A percentile compares a stretch with the other conserved stretches of the same genome.
phyloP scores from a whole-genome alignment of 1,140 invertebrate genomes.

The Nixonia krombeini region DNA sequence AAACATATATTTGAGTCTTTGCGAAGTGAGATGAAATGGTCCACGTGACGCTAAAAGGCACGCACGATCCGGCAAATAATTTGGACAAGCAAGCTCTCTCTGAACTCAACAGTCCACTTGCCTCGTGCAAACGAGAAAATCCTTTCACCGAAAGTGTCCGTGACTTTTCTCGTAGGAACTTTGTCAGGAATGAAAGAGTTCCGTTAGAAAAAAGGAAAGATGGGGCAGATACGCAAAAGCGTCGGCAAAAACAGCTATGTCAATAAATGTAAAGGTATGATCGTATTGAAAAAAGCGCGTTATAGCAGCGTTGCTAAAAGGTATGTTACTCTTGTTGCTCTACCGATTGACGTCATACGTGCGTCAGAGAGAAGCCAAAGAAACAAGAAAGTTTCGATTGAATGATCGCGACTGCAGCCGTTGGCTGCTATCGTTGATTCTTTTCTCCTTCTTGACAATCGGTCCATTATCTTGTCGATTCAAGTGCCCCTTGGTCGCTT shows the following conservation, averaged over 20 bases:
- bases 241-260: constrained; percentile 17
- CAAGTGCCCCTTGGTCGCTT: constrained; percentile 62
- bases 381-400: constrained; percentile 70
- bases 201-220: not conserved
- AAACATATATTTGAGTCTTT: too few relatives aligned
- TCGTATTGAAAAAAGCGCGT: constrained; percentile 31
- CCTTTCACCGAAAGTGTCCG: too few relatives aligned
- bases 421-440: constrained; percentile 52
- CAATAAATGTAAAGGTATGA: constrained; percentile 18
- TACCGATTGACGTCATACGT: constrained; percentile 67
- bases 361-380: constrained; percentile 65
- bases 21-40: too few relatives aligned
- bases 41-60: too few relatives aligned
- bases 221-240: constrained; percentile 4
- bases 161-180: too few relatives aligned
- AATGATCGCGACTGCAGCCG: constrained; percentile 60
- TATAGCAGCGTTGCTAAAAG: constrained; percentile 44
- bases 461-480: constrained; percentile 66
- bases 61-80: too few relatives aligned
- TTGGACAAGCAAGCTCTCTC: too few relatives aligned
- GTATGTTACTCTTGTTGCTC: constrained; percentile 61
- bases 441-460: constrained; percentile 60
- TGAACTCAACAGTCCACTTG: too few relatives aligned
- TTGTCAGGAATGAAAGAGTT: too few relatives aligned
- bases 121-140: too few relatives aligned